phyloP scores from a whole-genome alignment of 2,888 invertebrate species.

The Nowickia ferox region DNA sequence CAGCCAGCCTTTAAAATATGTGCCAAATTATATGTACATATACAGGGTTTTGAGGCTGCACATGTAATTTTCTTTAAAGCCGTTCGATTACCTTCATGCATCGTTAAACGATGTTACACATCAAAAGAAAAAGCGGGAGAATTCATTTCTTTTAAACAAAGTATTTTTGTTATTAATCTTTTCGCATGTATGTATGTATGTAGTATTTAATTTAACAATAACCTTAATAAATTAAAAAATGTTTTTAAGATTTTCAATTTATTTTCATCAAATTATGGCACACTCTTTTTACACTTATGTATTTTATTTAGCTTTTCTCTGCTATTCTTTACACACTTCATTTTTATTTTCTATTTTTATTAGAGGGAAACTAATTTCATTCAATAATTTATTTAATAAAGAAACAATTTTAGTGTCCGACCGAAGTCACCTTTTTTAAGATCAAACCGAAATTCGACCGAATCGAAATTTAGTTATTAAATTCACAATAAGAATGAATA shows the following conservation, averaged over 20 bases:
- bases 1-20: neutral
- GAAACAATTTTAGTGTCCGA: neutral
- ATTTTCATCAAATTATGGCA: neutral
- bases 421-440: too few relatives aligned
- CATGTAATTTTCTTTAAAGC: neutral
- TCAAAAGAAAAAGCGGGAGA: too few relatives aligned
- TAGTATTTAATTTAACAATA: neutral
- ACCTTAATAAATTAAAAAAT: neutral
- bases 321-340: neutral
- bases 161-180: too few relatives aligned
- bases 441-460: too few relatives aligned
- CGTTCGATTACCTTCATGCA: neutral
- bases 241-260: neutral
- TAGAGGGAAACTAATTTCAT: slow-evolving; percentile 11
- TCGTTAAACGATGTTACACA: too few relatives aligned
- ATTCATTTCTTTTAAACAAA: too few relatives aligned
- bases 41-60: neutral
- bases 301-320: neutral
- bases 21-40: neutral
- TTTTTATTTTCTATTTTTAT: neutral
- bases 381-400: slow-evolving; percentile 45
- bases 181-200: neutral
- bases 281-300: neutral
- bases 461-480: too few relatives aligned
- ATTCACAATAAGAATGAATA: too few relatives aligned